These are phyloP conservation scores for Pandemis cinnamomeana DNA, from an alignment of 2,888 invertebrate species.

Conservation along the genomic window DNA sequence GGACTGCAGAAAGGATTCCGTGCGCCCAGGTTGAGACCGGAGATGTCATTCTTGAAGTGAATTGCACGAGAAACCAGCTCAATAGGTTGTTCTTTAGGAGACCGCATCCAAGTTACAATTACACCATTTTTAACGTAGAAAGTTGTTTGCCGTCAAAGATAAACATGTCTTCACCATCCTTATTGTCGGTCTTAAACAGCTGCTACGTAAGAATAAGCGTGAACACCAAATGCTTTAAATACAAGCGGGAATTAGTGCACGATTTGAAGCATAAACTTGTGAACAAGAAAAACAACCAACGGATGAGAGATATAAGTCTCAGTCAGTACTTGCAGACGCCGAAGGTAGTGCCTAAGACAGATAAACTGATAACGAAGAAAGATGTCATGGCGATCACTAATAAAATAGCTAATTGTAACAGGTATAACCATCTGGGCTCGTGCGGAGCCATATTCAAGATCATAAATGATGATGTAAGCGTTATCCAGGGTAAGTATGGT, in stretches of 20 bases:
- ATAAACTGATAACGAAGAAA: neutral
- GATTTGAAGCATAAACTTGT: slow-evolving; percentile 53
- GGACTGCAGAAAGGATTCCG: slow-evolving; percentile 18
- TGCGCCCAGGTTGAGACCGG: slow-evolving; percentile 29
- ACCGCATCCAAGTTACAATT: slow-evolving; percentile 51
- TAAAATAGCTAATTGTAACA: neutral
- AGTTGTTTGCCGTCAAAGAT: slow-evolving; percentile 48
- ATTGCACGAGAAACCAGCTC: slow-evolving; percentile 57
- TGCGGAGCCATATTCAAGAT: slow-evolving; percentile 42
- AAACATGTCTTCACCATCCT: slow-evolving; percentile 37
- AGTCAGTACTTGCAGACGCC: slow-evolving; percentile 43
- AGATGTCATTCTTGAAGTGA: slow-evolving; percentile 58
- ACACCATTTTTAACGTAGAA: slow-evolving; percentile 59
- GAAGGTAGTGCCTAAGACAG: neutral
- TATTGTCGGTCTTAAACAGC: slow-evolving; percentile 59
- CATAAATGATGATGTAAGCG: slow-evolving; percentile 48
- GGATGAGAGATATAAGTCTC: slow-evolving; percentile 25
- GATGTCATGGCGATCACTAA: neutral
- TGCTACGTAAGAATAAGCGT: slow-evolving; percentile 50
- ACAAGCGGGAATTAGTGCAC: slow-evolving; percentile 50
- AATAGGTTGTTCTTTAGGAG: slow-evolving; percentile 56
- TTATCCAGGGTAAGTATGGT: slow-evolving; percentile 23
- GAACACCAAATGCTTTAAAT: slow-evolving; percentile 46
- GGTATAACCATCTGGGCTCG: neutral
- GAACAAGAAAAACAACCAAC: slow-evolving; percentile 51